phyloP scores from a whole-genome alignment of 1,140 invertebrate species.

The Halyomorpha halys region DNA sequence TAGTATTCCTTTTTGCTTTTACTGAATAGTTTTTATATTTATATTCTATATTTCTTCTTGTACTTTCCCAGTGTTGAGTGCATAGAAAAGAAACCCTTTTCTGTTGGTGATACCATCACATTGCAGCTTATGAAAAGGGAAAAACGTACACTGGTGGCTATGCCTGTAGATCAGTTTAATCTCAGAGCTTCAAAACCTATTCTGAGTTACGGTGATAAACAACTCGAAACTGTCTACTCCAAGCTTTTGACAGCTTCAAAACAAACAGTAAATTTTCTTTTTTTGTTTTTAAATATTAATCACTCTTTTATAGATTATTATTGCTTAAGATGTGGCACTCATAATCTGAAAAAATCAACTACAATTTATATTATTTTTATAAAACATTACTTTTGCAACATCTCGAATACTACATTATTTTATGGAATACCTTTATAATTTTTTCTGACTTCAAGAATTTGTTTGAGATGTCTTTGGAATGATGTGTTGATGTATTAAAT shows the following conservation, averaged over 20 bases:
- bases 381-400: too few relatives aligned
- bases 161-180: constrained; percentile 44
- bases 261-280: constrained; percentile 42
- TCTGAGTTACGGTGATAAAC: constrained; percentile 40
- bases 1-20: too few relatives aligned
- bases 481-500: too few relatives aligned
- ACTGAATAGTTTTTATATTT: too few relatives aligned
- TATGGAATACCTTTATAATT: too few relatives aligned
- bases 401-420: too few relatives aligned
- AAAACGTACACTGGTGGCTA: constrained; percentile 62
- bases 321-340: too few relatives aligned
- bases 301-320: too few relatives aligned
- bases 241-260: constrained; percentile 66
- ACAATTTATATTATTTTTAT: too few relatives aligned
- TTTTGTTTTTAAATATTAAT: background rate
- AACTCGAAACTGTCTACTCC: constrained; percentile 46
- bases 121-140: constrained; percentile 80
- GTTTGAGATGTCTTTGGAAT: too few relatives aligned
- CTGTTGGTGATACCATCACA: constrained; percentile 59
- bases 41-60: background rate
- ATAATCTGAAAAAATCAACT: too few relatives aligned
- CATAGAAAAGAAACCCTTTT: constrained; percentile 37
- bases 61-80: constrained; percentile 36
- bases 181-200: constrained; percentile 35
- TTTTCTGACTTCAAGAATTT: too few relatives aligned